Percentiles rank a stretch among this genome's conserved stretches.
Conservation (phyloP, 2,797 vertebrate genomes). For the Pterois miles region DNA sequence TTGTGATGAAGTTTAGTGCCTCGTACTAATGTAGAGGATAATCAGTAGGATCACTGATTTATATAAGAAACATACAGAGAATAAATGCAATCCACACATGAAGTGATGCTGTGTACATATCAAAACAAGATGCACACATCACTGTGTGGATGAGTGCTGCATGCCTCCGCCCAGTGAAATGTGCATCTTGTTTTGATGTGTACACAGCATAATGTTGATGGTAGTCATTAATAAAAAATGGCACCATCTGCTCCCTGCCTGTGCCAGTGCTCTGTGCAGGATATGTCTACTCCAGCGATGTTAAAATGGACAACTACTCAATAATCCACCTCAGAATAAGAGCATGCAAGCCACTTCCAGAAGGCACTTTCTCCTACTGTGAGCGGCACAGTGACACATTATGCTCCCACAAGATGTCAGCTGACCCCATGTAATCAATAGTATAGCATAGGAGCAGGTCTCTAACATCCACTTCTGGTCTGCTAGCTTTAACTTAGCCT, state of each 20-base stretch:
- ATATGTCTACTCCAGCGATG: constrained; percentile 49
- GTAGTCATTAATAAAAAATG: constrained; percentile 76
- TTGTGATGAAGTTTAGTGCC: background rate
- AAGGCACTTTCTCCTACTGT: constrained; percentile 37
- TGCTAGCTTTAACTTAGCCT: constrained; percentile 58
- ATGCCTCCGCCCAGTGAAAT: constrained; percentile 32
- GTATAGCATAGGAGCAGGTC: constrained; percentile 42
- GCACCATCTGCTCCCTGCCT: constrained; percentile 68
- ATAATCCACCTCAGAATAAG: constrained; percentile 64
- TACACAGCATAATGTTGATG: constrained; percentile 69
- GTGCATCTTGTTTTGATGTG: constrained; percentile 67
- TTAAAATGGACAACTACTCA: constrained; percentile 68
- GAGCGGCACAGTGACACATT: constrained; percentile 45
- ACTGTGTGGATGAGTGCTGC: constrained; percentile 7
- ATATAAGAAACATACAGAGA: background rate
- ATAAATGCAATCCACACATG: background rate
- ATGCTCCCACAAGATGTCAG: constrained; percentile 39
- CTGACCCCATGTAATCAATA: constrained; percentile 59
- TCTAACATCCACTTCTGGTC: constrained; percentile 49
- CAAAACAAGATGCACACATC: constrained; percentile 60
- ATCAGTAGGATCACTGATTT: background rate
- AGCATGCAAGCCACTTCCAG: constrained; percentile 27
- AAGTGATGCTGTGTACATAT: constrained; percentile 26
- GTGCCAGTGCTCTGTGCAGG: constrained; percentile 56
- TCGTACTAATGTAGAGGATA: background rate